Percentiles rank a stretch among this genome's conserved stretches.
These are phyloP conservation scores for Cheilosia urbana DNA, from an alignment of 2,888 invertebrate genomes.

Conservation along the genomic window DNA sequence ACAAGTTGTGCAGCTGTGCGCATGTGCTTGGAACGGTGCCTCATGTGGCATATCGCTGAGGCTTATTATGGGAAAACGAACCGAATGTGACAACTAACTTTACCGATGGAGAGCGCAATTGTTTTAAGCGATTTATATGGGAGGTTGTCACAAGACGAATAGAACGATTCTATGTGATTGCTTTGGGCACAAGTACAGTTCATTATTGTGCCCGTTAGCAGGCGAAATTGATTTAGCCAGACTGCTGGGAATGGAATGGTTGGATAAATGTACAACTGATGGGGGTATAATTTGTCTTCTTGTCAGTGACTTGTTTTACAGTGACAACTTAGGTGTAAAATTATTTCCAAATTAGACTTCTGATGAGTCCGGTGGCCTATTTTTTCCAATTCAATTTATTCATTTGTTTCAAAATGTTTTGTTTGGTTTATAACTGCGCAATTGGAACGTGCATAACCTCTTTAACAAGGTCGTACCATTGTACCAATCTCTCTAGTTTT, in stretches of 20 bases:
- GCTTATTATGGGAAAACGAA: constrained; percentile 32
- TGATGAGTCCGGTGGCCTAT: too few species aligned
- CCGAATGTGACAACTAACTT: constrained; percentile 33
- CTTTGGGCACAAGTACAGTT: constrained; percentile 38
- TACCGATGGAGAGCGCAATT: constrained; percentile 3
- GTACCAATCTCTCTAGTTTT: too few species aligned
- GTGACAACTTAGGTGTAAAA: too few species aligned
- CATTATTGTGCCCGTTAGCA: constrained; percentile 27
- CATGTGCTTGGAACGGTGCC: constrained; percentile 15
- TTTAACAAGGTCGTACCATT: too few species aligned
- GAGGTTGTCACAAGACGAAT: constrained; percentile 24
- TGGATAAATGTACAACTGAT: not conserved
- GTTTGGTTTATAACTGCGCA: too few species aligned
- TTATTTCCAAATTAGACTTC: too few species aligned
- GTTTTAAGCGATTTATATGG: constrained; percentile 14
- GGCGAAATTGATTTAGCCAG: not conserved
- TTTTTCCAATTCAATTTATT: too few species aligned
- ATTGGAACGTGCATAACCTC: too few species aligned
- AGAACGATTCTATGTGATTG: constrained; percentile 12
- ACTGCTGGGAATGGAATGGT: not conserved
- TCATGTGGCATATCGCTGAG: constrained; percentile 24
- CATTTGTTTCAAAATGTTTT: too few species aligned
- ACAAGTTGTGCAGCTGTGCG: constrained; percentile 56
- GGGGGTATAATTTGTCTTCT: too few species aligned
- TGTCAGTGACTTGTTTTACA: too few species aligned